A percentile compares a stretch with the other conserved stretches of the same genome.
Evolutionary conservation across 1,140 invertebrate genomes (phyloP).

Genomic region (fruit fly (Drosophila melanogaster)): Release_6_plus_ISO1_MT NT_033777.3:28701501-28702000

Average conservation of each 20-base stretch:
- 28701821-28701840: constrained; percentile 77
- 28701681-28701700: constrained; percentile 64
- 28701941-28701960: constrained; percentile 20
- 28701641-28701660: constrained; percentile 82
- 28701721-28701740: constrained; percentile 4
- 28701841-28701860: constrained; percentile 78
- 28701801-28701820: constrained; percentile 71
- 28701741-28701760: constrained; percentile 11
- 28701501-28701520: constrained; percentile 73
- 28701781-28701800: constrained; percentile 33
- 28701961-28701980: constrained; percentile 40
- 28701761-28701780: constrained; percentile 80
- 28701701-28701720: constrained; percentile 55
- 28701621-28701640: constrained; percentile 70
- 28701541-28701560: constrained; percentile 8
- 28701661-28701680: constrained; percentile 84
- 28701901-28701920: constrained; percentile 84
- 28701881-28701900: constrained; percentile 85
- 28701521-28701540: constrained; percentile 32
- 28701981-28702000: constrained; percentile 78
- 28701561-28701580: constrained; percentile 17
- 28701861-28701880: constrained; percentile 84
- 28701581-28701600: constrained; percentile 3
- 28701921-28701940: constrained; percentile 67
- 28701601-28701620: constrained; percentile 51